phyloP scores from a whole-genome alignment of 1,140 invertebrate genomes.

The Mercenaria mercenaria region DNA sequence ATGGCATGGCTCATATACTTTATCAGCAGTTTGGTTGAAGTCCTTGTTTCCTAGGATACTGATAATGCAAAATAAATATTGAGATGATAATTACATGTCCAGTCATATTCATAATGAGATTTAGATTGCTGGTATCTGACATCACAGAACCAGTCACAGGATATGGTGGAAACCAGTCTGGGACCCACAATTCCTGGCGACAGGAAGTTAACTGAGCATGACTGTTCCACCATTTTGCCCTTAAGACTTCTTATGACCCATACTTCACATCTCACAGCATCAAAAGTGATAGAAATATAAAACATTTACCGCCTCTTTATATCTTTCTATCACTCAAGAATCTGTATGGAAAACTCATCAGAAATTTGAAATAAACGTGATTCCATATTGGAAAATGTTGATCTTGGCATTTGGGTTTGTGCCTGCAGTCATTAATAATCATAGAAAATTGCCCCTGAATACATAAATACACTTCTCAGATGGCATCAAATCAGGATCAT shows the following conservation, averaged over 20 bases:
- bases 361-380: slow-evolving; percentile 55
- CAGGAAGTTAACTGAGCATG: slow-evolving; percentile 59
- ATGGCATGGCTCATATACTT: too few species aligned
- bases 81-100: neutral
- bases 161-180: neutral
- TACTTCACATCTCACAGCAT: slow-evolving; percentile 50
- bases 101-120: neutral
- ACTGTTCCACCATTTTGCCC: slow-evolving; percentile 62
- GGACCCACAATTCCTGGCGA: slow-evolving; percentile 55
- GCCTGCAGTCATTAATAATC: slow-evolving; percentile 64
- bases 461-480: slow-evolving; percentile 65
- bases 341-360: slow-evolving; percentile 49
- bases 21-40: too few species aligned
- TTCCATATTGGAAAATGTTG: slow-evolving; percentile 64
- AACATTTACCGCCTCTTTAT: slow-evolving; percentile 65
- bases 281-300: slow-evolving; percentile 57
- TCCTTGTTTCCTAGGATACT: too few species aligned
- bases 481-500: slow-evolving; percentile 61
- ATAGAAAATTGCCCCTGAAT: slow-evolving; percentile 58
- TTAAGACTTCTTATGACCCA: slow-evolving; percentile 57
- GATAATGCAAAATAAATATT: too few species aligned
- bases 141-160: neutral
- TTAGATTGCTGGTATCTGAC: neutral
- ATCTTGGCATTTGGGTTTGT: slow-evolving; percentile 62
- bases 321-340: slow-evolving; percentile 59